Base-by-base conservation (phyloP, 2,888 invertebrate genomes). In the Coelinius sp. region DNA sequence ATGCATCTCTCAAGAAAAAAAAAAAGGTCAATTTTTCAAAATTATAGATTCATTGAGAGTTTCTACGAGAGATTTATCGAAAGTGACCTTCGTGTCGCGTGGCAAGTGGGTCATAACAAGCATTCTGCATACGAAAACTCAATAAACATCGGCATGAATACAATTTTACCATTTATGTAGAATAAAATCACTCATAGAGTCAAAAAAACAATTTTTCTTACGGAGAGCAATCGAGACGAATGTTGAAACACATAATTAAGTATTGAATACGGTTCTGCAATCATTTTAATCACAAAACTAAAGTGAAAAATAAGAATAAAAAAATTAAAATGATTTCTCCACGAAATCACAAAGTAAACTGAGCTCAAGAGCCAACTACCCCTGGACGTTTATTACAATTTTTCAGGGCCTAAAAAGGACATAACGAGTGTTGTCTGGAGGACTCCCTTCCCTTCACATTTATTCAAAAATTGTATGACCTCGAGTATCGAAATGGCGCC, bases 201-300 rank as follows among this genome's bases (percentile, higher is more conserved):
- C 8, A 41, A 53, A 53, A 24, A 53, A 24, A 27, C 27, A 1
- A 49, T 31, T 5, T 46, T 27, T 72, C 82, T 86, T 81, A 87
- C 86, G 86, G 85, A 84, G 20, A 86, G 81, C 83, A 86, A 81
- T 62, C 82, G 80, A 22, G 86, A 85, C 1, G 86, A 86, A 67
- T 85, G 85, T 75, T 86, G 86, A 53, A 87, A 84, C 4, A 87
- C 86, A 76, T 86, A 86, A 75, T 84, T 85, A 4, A 86, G 76
- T 25, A 80, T 82, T 2, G 78, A 74, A 59, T 75, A 78, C n/a
- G 77, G 73, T 63, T 77, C 77, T 0, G 78, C 77, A 17, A 78
- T 76, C 78, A 80, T 79, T 56, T 70, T 74, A 22, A 41, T 8
- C 14, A 27, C 41, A 49, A 17, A 38, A 59, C 12, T 46, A 24